Conservation (phyloP, 2,113 vertebrate species). For the Daphoenositta chrysoptera region DNA sequence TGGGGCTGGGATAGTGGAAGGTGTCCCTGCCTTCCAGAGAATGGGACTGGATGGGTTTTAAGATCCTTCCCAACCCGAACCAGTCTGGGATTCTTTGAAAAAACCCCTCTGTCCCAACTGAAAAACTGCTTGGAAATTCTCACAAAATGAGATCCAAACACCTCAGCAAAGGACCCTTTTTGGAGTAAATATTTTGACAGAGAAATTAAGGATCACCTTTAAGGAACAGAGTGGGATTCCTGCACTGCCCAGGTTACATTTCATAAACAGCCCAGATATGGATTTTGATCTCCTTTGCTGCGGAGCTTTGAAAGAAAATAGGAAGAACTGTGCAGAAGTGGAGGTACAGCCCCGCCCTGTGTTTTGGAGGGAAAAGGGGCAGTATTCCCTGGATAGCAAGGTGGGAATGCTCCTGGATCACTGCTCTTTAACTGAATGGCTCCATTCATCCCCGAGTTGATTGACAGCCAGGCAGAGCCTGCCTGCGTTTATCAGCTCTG, state of each 20-base stretch:
- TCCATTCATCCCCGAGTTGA: background rate
- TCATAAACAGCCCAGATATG: background rate
- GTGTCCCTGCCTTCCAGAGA: background rate
- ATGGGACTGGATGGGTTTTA: background rate
- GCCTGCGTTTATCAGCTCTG: background rate
- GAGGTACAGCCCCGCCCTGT: background rate
- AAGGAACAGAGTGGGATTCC: background rate
- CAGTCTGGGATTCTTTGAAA: background rate
- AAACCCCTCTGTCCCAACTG: fast-evolving
- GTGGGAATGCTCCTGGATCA: background rate
- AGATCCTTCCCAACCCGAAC: background rate
- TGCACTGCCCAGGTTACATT: background rate
- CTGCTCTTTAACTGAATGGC: background rate
- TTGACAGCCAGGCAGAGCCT: background rate
- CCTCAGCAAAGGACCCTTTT: background rate
- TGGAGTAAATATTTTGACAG: background rate
- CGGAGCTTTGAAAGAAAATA: background rate
- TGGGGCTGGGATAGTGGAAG: fast-evolving
- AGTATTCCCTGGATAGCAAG: fast-evolving
- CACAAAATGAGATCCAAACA: background rate
- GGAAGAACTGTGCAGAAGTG: fast-evolving
- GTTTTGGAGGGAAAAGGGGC: no score
- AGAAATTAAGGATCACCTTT: background rate
- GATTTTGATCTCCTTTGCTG: background rate
- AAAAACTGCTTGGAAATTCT: background rate